A percentile compares a stretch with the other conserved stretches of the same genome.
phyloP scores from a whole-genome alignment of 2,113 vertebrate genomes.

The Cryptotis parvus region DNA sequence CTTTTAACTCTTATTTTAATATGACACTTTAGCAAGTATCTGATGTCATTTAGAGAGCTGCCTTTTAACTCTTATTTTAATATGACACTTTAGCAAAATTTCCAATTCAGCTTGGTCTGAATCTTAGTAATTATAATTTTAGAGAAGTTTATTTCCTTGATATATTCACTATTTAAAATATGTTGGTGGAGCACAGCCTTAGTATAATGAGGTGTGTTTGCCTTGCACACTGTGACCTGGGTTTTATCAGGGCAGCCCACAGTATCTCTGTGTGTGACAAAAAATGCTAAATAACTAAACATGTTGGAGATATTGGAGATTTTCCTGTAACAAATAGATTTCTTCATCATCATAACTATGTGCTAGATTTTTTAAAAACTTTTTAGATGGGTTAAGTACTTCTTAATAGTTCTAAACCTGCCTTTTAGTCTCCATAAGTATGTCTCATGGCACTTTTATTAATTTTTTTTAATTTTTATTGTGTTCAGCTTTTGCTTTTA shows the following conservation, averaged over 20 bases:
- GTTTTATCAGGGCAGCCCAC: no score
- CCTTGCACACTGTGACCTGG: no score
- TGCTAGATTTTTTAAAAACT: neutral
- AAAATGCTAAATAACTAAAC: no score
- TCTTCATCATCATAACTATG: neutral
- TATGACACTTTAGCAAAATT: neutral
- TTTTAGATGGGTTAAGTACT: neutral
- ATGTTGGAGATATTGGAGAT: no score
- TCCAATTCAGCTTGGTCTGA: neutral
- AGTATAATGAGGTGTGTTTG: no score
- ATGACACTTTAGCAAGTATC: no score
- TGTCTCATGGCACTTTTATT: neutral
- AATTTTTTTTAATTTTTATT: neutral
- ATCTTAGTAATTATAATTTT: neutral
- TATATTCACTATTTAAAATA: no score
- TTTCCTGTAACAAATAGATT: no score
- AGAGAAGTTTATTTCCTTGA: neutral
- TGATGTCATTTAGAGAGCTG: neutral
- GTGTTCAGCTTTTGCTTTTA: neutral
- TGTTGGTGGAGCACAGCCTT: no score
- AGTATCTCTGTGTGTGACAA: no score
- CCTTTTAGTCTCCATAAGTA: neutral
- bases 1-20: no score
- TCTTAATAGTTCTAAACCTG: neutral
- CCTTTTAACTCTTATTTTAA: neutral